Base-by-base conservation (phyloP, 2,113 vertebrate species). In the Burhinus oedicnemus region DNA sequence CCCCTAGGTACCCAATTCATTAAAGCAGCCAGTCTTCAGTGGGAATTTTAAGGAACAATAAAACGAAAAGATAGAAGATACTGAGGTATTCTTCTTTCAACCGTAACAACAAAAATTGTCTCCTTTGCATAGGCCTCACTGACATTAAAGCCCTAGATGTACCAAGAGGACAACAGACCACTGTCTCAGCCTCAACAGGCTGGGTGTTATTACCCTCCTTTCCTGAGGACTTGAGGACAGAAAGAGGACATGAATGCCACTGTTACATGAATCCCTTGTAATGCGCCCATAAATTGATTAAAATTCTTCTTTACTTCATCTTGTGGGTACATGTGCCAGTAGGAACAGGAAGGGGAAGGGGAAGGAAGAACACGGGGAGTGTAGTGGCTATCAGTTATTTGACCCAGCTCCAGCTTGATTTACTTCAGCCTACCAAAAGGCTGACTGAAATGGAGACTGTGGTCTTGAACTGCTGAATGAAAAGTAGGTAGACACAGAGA, bases 221-320 rank as follows among this genome's bases (percentile, higher is more conserved):
- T 62, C 29, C 49, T 49, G n/a, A 61, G 20, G 29, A 42, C 38
- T 38, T 29, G 18, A 60, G 60, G 32, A 52, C 49, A 79, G 38
- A 49, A 74, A 69, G 38, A 83, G 36, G 29, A 52, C 9, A 8
- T 70, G 36, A 57, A 51, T 34, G 16, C 51, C 38, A 42, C 11
- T 32, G 20, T 42, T 83, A n/a, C 17, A 83, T 25, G 15, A 90
- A 55, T 83, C 51, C n/a, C 21, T 65, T 83, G 17, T 71, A 66
- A 75, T 0, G 2, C 0, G 2, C 13, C 20, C 40, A 52, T 36
- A 42, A 18, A 22, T 51, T 60, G 42, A 47, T 89, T 72, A 74
- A 54, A 91, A 69, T 68, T 78, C 38, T 70, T 69, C 36, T 84
- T 83, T 74, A 66, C 36, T 61, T 82, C 19, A 19, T 83, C 60